Base-by-base conservation (phyloP, 2,888 invertebrate genomes). In the Mesorhabditis spiculigera region DNA sequence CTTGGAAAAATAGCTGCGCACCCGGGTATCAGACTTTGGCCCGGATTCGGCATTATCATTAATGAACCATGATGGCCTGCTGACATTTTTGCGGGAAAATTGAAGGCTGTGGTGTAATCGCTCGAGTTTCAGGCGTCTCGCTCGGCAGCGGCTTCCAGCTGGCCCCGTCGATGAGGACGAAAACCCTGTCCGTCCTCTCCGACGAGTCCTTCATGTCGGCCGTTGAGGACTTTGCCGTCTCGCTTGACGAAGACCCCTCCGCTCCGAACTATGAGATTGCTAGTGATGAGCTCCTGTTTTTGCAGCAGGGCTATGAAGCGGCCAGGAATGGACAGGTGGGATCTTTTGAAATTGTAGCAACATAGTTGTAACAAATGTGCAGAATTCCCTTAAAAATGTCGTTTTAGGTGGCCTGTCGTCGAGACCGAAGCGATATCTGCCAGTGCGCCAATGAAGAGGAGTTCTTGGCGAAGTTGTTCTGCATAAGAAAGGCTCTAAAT, bases 161-260 rank as follows among this genome's bases (percentile, higher is more conserved):
- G 62, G 64, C 66, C 43, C 67, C 70, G 43, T 69, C 77, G 5
- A 77, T 76, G 5, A 64, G 78, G 44, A 75, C 84, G 5, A 77
- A 82, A 82, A 78, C 88, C 78, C 79, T 89, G 74, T 81, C 86
- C 73, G 91, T 93, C 75, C 93, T 94, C 78, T 94, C 94, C 16
- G 93, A 93, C 0, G 96, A 96, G 86, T 95, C 95, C 74, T 97
- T 95, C 88, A 93, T 94, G 67, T 96, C 95, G 3, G 96, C 96
- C 0, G 91, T 94, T 85, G 96, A 95, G 87, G 86, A 88, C 83
- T 87, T 81, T 71, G 82, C 68, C 43, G 45, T 68, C 10, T 63
- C 65, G 50, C 62, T 71, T 3, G 71, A 71, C 50, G 71, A 71
- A 16, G 72, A 67, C 10, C 43, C 64, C 28, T 72, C 73, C 43